Evolutionary conservation across 2,888 invertebrate species (phyloP).

Genomic region (Anthrax anthrax): DNA sequence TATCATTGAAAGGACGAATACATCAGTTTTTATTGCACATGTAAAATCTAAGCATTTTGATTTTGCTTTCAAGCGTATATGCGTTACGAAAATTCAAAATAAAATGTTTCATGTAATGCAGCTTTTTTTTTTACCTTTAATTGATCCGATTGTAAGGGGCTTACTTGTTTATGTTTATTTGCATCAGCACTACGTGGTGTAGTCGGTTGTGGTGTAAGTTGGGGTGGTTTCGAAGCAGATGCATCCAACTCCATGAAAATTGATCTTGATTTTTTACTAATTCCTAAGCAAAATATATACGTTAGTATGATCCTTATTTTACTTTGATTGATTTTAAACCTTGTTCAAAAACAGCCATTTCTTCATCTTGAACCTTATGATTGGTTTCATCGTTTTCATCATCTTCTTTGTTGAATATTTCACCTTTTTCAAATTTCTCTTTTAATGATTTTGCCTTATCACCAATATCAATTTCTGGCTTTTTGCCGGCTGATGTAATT

Average conservation of each 20-base stretch:
- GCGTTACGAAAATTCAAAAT: no score
- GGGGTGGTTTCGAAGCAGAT: conserved; percentile 23
- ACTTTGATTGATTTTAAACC: conserved; percentile 39
- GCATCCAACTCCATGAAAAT: conserved; percentile 78
- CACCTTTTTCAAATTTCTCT: conserved; percentile 69
- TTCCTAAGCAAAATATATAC: conserved; percentile 39
- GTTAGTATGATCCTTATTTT: not conserved
- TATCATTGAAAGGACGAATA: no score
- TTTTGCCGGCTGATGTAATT: conserved; percentile 41
- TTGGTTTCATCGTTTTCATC: conserved; percentile 33
- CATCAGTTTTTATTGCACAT: no score
- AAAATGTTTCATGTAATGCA: not conserved
- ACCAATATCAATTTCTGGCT: conserved; percentile 36
- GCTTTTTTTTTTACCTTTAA: conserved; percentile 4
- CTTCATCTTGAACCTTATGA: conserved; percentile 41
- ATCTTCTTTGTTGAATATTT: conserved; percentile 48
- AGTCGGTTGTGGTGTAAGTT: conserved; percentile 6
- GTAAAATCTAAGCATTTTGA: no score
- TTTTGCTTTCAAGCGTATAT: no score
- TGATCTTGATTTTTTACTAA: conserved; percentile 74
- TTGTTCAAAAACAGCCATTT: conserved; percentile 64
- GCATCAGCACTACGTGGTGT: conserved; percentile 6
- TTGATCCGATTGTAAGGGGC: conserved; percentile 9
- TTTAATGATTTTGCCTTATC: conserved; percentile 52
- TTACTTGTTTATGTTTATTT: conserved; percentile 1